Conservation (phyloP, 2,113 vertebrate species). For the Pedionomus torquatus region DNA sequence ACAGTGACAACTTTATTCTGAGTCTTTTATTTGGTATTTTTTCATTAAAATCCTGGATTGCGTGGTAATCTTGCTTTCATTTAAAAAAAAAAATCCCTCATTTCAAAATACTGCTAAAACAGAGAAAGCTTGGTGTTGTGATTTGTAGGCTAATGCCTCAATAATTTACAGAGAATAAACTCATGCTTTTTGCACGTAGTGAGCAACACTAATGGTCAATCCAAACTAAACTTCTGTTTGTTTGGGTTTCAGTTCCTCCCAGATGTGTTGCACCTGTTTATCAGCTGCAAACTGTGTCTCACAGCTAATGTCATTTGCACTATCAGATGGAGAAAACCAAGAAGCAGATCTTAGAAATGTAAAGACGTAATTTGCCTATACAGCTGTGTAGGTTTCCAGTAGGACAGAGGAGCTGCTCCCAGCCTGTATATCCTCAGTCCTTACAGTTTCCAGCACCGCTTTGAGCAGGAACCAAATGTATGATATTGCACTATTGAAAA, state of each 20-base stretch:
- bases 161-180: background rate
- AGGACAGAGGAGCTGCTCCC: background rate
- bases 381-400: background rate
- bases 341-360: background rate
- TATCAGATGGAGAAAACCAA: background rate
- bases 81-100: background rate
- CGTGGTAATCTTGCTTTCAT: background rate
- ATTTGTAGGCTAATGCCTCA: background rate
- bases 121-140: background rate
- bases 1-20: background rate
- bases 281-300: background rate
- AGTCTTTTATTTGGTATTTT: background rate
- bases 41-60: background rate
- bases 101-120: background rate
- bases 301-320: background rate
- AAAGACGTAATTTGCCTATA: background rate
- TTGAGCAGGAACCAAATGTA: background rate
- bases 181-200: background rate
- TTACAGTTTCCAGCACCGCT: background rate
- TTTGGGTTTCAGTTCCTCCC: background rate
- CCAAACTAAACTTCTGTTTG: background rate
- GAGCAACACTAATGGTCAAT: background rate
- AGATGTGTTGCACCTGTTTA: background rate
- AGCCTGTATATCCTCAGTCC: background rate
- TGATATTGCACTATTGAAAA: background rate